These are phyloP conservation scores for Alviniconcha strummeri DNA, from an alignment of 2,888 invertebrate genomes.

Conservation along the genomic window DNA sequence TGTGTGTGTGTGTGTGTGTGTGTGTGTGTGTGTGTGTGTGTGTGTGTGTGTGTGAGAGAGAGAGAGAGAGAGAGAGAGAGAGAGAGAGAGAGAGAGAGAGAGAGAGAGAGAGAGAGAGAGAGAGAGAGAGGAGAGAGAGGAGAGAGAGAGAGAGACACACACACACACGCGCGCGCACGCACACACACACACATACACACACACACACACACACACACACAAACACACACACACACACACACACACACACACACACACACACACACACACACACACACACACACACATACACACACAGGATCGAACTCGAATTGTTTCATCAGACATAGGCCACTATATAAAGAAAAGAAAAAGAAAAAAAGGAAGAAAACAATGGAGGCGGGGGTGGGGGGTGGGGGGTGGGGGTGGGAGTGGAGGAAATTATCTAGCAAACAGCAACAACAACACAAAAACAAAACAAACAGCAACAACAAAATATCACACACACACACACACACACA, in stretches of 20 bases:
- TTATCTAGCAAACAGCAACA: too few species aligned
- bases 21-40: not conserved
- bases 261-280: constrained; percentile 3
- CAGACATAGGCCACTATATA: too few species aligned
- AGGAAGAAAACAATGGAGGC: too few species aligned
- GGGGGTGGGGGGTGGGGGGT: too few species aligned
- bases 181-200: constrained; percentile 5
- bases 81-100: not conserved
- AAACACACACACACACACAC: constrained; percentile 14
- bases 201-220: constrained; percentile 11
- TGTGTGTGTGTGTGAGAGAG: constrained; percentile 10
- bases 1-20: not conserved
- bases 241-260: constrained; percentile 4
- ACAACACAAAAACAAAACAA: too few species aligned
- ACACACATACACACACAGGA: not conserved
- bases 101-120: not conserved
- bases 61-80: constrained; percentile 1
- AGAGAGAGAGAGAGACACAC: not conserved
- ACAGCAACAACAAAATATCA: too few species aligned
- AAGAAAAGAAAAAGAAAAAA: too few species aligned
- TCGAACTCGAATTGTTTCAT: too few species aligned
- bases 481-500: too few species aligned
- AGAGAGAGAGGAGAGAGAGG: not conserved
- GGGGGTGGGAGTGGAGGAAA: too few species aligned
- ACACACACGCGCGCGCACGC: constrained; percentile 11